Conservation (phyloP, 2,113 vertebrate genomes). For the Aptenodytes patagonicus region DNA sequence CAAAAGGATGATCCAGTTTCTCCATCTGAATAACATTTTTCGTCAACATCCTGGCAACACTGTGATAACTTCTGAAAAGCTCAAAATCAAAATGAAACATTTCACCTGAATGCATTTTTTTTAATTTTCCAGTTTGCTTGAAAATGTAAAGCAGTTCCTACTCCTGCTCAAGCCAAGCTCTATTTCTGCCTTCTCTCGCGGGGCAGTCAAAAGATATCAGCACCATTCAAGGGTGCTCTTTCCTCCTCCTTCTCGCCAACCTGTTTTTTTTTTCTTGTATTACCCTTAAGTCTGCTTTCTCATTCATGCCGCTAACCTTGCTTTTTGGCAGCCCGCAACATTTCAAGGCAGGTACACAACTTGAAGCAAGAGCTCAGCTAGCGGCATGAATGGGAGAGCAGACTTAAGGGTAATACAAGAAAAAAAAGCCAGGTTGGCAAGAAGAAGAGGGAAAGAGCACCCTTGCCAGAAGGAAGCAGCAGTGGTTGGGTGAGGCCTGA, state of each 20-base stretch:
- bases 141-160: not conserved
- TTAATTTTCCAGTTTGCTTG: not conserved
- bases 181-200: not conserved
- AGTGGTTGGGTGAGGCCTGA: fast-evolving
- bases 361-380: not conserved
- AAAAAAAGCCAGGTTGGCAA: too few relatives aligned
- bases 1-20: not conserved
- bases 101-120: not conserved
- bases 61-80: not conserved
- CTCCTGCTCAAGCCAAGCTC: not conserved
- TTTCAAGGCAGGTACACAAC: not conserved
- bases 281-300: too few relatives aligned
- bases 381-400: not conserved
- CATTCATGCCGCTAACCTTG: too few relatives aligned
- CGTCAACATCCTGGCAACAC: not conserved
- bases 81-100: not conserved
- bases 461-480: not conserved
- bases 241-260: too few relatives aligned
- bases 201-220: not conserved
- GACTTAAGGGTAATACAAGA: not conserved
- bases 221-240: not conserved
- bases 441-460: not conserved
- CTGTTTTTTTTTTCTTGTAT: too few relatives aligned
- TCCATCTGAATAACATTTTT: not conserved
- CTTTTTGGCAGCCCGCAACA: not conserved